Evolutionary conservation across 2,113 vertebrate species (phyloP).

Genomic region (Aix galericulata): DNA sequence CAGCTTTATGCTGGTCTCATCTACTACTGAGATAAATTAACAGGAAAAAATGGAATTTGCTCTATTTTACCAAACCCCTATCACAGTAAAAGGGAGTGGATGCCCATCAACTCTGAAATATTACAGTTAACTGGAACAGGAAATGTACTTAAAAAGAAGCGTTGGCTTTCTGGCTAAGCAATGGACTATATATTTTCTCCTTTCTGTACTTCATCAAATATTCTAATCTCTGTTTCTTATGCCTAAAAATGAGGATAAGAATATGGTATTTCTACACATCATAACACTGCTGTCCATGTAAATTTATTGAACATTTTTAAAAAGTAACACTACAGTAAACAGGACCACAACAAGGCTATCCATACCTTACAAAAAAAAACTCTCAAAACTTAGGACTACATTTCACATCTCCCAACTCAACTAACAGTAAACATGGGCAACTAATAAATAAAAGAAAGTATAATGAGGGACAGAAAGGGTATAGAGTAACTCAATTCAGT

Average conservation of each 20-base stretch:
- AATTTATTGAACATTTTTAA: background rate
- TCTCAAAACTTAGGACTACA: background rate
- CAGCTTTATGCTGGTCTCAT: background rate
- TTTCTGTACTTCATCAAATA: background rate
- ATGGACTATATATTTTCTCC: background rate
- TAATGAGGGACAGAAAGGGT: background rate
- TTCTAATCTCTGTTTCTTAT: background rate
- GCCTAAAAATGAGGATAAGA: background rate
- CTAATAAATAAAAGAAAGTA: background rate
- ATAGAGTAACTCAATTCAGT: background rate
- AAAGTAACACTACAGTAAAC: background rate
- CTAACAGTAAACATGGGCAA: background rate
- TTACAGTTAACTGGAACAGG: background rate
- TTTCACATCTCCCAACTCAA: background rate
- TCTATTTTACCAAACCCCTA: background rate
- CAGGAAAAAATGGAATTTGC: background rate
- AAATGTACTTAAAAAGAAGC: background rate
- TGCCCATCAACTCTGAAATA: background rate
- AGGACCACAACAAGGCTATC: background rate
- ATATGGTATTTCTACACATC: background rate
- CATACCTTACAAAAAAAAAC: background rate
- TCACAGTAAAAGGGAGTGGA: background rate
- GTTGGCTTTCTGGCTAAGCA: background rate
- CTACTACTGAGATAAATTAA: background rate
- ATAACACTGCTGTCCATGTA: background rate